phyloP scores from a whole-genome alignment of 2,888 invertebrate genomes.

The Thelaira solivaga region DNA sequence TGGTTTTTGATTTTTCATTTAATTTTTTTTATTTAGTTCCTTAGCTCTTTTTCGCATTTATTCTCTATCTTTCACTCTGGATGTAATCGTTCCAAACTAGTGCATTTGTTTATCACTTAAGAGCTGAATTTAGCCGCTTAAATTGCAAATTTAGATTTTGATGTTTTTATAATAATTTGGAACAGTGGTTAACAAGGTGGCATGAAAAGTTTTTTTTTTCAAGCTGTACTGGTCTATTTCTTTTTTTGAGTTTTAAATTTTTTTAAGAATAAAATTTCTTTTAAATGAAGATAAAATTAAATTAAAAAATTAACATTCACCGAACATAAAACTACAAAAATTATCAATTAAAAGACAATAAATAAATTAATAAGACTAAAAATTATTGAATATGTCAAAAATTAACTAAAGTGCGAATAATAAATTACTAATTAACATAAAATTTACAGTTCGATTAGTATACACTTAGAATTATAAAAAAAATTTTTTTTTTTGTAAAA shows the following conservation, averaged over 20 bases:
- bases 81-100: slow-evolving; percentile 48
- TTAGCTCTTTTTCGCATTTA: neutral
- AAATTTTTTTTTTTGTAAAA: too few species aligned
- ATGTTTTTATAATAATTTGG: slow-evolving; percentile 29
- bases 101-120: slow-evolving; percentile 45
- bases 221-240: neutral
- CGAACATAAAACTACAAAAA: too few species aligned
- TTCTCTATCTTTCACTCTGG: slow-evolving; percentile 20
- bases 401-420: too few species aligned
- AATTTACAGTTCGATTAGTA: too few species aligned
- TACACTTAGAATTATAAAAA: too few species aligned
- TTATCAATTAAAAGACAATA: too few species aligned
- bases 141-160: slow-evolving; percentile 49
- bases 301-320: too few species aligned
- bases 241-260: neutral
- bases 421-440: too few species aligned
- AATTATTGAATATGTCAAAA: too few species aligned
- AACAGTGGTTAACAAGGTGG: slow-evolving; percentile 17
- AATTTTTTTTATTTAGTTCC: slow-evolving; percentile 16
- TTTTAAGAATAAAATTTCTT: neutral
- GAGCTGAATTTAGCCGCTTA: slow-evolving; percentile 47
- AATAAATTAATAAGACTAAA: too few species aligned
- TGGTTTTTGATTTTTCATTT: neutral
- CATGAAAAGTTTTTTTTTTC: neutral
- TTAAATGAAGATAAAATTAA: too few species aligned